These are phyloP conservation scores for Anthopleura sola DNA, from an alignment of 64 coral and sea anemone genomes.

Conservation along the genomic window DNA sequence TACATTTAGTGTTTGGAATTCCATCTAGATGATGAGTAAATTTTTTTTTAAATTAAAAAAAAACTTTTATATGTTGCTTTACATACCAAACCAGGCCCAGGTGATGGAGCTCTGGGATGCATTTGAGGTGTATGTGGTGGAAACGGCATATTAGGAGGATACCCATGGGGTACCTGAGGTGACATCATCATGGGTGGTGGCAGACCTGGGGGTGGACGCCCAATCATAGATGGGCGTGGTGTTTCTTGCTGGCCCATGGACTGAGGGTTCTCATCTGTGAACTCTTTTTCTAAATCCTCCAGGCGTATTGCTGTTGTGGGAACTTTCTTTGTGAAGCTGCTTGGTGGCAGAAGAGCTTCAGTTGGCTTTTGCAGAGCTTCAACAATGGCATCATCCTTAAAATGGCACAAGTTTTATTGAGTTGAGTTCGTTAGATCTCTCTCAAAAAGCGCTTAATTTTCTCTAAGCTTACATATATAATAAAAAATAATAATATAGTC, in stretches of 20 bases:
- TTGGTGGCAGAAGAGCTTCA: constrained; percentile 63
- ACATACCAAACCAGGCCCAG: background rate
- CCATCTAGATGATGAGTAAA: too few species aligned
- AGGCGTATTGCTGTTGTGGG: constrained; percentile 68
- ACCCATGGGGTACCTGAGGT: constrained; percentile 6
- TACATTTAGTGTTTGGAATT: too few species aligned
- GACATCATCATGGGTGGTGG: constrained; percentile 61
- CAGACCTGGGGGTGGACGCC: constrained; percentile 73
- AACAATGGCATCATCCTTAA: constrained; percentile 83
- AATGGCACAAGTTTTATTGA: too few species aligned
- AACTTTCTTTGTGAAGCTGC: constrained; percentile 62
- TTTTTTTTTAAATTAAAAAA: too few species aligned
- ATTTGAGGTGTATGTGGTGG: background rate
- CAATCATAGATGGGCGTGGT: constrained; percentile 39
- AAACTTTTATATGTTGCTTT: too few species aligned
- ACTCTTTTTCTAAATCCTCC: constrained; percentile 80
- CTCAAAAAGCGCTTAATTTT: too few species aligned
- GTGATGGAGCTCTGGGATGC: background rate
- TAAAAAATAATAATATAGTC: too few species aligned
- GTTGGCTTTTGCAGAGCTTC: constrained; percentile 54
- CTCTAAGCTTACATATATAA: too few species aligned
- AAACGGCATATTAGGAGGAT: background rate
- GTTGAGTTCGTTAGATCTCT: too few species aligned
- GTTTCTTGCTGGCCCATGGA: constrained; percentile 18
- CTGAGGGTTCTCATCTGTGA: constrained; percentile 25